These are phyloP conservation scores for Carassius gibelio DNA, from an alignment of 2,113 vertebrate genomes.

Conservation along the genomic window DNA sequence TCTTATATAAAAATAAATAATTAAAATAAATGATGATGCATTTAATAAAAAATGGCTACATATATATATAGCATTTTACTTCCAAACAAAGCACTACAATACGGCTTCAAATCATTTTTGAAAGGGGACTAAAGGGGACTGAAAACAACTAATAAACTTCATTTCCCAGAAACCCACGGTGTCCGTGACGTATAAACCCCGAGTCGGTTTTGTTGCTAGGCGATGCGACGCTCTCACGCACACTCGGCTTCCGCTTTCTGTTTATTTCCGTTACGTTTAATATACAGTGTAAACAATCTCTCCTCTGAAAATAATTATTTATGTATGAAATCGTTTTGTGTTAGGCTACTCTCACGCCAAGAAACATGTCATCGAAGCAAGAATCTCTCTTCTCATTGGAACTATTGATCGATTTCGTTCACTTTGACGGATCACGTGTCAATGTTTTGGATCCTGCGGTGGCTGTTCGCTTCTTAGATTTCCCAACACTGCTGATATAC, in stretches of 20 bases:
- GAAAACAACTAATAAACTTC: not conserved
- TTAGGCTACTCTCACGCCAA: not conserved
- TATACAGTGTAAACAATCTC: not conserved
- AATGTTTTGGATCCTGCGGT: constrained; percentile 71
- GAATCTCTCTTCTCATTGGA: constrained; percentile 82
- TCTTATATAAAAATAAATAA: not conserved
- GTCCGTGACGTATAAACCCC: not conserved
- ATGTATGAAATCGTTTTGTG: not conserved
- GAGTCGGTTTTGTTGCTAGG: constrained; percentile 29
- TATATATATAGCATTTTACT: too few relatives aligned
- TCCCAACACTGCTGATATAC: constrained; percentile 83
- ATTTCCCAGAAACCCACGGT: not conserved
- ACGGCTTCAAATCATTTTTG: too few relatives aligned
- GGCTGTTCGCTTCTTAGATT: constrained; percentile 82
- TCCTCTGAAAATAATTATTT: not conserved
- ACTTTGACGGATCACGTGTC: constrained; percentile 55
- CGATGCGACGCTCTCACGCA: constrained; percentile 20
- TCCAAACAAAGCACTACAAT: too few relatives aligned
- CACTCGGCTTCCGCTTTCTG: not conserved
- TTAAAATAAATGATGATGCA: not conserved
- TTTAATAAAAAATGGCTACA: too few relatives aligned
- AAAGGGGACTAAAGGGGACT: too few relatives aligned
- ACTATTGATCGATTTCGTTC: constrained; percentile 79
- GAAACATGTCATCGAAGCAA: constrained; percentile 50
- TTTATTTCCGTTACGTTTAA: not conserved